Percentiles rank a stretch among this genome's conserved stretches.
Conservation (phyloP, 92 coral and sea anemone species). For the Diadumene lineata region DNA sequence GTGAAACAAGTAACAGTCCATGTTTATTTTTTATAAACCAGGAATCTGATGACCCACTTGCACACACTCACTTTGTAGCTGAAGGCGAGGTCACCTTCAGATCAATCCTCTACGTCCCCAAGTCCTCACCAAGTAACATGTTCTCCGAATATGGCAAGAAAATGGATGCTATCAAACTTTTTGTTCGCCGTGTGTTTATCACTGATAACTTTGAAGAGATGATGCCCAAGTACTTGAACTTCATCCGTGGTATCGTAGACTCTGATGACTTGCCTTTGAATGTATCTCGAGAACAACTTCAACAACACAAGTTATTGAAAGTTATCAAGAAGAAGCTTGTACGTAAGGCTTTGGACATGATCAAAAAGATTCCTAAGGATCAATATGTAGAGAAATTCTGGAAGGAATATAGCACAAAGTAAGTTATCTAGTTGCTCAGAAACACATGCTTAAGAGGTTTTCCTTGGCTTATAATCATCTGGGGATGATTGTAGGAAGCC, state of each 20-base stretch:
- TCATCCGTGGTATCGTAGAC: conserved; percentile 91
- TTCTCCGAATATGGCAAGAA: conserved; percentile 98
- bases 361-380: conserved; percentile 97
- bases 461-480: background rate
- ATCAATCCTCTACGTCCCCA: conserved; percentile 93
- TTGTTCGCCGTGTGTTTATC: conserved; percentile 97
- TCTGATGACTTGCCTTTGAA: conserved; percentile 98
- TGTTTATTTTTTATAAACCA: conserved; percentile 28
- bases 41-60: conserved; percentile 95
- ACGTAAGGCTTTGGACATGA: conserved; percentile 98
- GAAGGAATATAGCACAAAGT: conserved; percentile 99
- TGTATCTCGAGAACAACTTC: conserved; percentile 95
- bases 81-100: conserved; percentile 99
- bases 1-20: background rate
- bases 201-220: conserved; percentile 99
- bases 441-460: too few species aligned
- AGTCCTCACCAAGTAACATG: conserved; percentile 71
- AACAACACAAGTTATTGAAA: conserved; percentile 97
- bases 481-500: too few species aligned
- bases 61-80: conserved; percentile 95
- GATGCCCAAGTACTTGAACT: conserved; percentile 98
- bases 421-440: too few species aligned
- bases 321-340: conserved; percentile 98
- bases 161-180: conserved; percentile 93
- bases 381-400: conserved; percentile 96